A percentile compares a stretch with the other conserved stretches of the same genome.
phyloP scores from a whole-genome alignment of 1,140 invertebrate species.

The Pseudomyrmex pallidus region DNA sequence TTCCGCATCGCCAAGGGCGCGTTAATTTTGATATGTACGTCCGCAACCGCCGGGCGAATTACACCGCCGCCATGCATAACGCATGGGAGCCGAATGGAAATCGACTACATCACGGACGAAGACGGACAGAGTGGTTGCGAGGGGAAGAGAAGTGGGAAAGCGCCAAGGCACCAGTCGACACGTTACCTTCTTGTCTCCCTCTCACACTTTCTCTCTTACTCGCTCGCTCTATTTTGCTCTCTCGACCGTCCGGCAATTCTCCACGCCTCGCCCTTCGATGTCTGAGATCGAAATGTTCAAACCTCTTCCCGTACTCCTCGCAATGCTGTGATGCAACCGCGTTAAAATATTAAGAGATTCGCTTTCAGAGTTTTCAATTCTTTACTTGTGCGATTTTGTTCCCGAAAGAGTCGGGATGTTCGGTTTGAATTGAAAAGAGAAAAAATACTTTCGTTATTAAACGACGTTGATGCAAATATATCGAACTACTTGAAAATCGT shows the following conservation, averaged over 20 bases:
- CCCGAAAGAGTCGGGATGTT: background rate
- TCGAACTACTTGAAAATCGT: background rate
- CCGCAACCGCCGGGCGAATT: conserved; percentile 59
- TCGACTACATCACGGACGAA: conserved; percentile 44
- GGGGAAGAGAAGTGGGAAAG: conserved; percentile 16
- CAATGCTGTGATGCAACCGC: background rate
- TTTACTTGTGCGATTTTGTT: background rate
- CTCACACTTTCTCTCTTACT: no score
- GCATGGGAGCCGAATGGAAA: conserved; percentile 57
- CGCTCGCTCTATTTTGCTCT: conserved; percentile 25
- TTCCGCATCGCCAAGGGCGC: conserved; percentile 64
- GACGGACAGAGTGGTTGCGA: conserved; percentile 12
- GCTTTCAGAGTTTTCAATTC: conserved; percentile 47
- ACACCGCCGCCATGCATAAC: conserved; percentile 45
- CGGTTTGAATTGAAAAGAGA: background rate
- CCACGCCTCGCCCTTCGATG: conserved; percentile 21
- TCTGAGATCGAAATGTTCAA: conserved; percentile 32
- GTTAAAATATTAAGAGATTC: conserved; percentile 49
- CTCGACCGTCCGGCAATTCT: conserved; percentile 15
- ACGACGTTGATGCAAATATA: background rate
- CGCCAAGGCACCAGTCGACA: conserved; percentile 22
- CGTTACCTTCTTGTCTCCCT: conserved; percentile 16
- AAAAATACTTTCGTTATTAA: background rate
- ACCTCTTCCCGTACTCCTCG: background rate
- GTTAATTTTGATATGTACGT: conserved; percentile 68